A percentile compares a stretch with the other conserved stretches of the same genome.
These are phyloP conservation scores for Eudemis profundana DNA, from an alignment of 2,888 invertebrate species.

Conservation along the genomic window DNA sequence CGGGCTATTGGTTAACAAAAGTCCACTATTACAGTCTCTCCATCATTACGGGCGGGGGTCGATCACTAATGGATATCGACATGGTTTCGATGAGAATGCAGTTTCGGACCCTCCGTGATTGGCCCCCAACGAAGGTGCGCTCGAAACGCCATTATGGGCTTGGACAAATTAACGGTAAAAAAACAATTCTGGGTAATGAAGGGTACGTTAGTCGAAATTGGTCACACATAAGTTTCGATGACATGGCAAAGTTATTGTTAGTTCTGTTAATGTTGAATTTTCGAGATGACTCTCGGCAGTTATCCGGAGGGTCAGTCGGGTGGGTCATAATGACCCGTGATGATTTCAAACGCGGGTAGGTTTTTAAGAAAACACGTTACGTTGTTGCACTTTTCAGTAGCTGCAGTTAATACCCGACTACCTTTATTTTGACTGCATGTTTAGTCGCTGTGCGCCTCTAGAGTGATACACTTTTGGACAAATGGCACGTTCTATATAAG, in stretches of 20 bases:
- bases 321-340: too few species aligned
- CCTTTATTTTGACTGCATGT: too few species aligned
- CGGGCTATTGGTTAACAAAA: slow-evolving; percentile 46
- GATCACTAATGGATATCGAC: slow-evolving; percentile 65
- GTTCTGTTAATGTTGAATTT: too few species aligned
- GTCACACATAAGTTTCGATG: slow-evolving; percentile 21
- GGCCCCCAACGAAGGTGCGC: slow-evolving; percentile 47
- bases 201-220: slow-evolving; percentile 25
- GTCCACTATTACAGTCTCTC: slow-evolving; percentile 55
- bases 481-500: too few species aligned
- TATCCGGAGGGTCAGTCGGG: too few species aligned
- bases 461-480: too few species aligned
- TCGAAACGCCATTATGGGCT: slow-evolving; percentile 8
- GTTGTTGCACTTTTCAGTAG: too few species aligned
- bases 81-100: slow-evolving; percentile 68
- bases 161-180: slow-evolving; percentile 32
- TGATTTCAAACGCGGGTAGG: too few species aligned
- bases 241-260: not conserved
- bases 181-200: slow-evolving; percentile 21
- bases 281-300: too few species aligned
- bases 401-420: too few species aligned
- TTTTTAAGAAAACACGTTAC: too few species aligned
- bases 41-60: slow-evolving; percentile 52
- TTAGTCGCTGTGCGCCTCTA: too few species aligned
- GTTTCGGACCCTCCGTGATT: slow-evolving; percentile 54